Evolutionary conservation across 1,140 invertebrate genomes (phyloP), one percentile per base, ranked within the genome.

Genomic region (Apis laboriosa): DNA sequence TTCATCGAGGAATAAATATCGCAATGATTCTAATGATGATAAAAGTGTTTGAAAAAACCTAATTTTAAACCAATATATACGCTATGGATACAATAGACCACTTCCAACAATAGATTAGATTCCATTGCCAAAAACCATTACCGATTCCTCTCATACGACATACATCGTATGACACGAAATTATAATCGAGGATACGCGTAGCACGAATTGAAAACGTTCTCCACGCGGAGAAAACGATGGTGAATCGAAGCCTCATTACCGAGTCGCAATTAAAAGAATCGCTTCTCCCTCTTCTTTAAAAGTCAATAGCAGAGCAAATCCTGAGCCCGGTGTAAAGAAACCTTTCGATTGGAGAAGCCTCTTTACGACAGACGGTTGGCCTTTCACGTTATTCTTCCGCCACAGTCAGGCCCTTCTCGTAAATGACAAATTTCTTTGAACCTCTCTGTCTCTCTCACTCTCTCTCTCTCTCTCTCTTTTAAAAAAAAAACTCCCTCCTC

Each of bases 261-360:
- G 63, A 51, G 80, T 77, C 73, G 73, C 74, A 77, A 82, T 82
- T 76, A 82, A 82, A 76, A 77, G 80, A 68, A 82, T 82, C 80
- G 80, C 43, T 77, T 21, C 64, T 82, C 74, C 13, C 9, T 73
- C 80, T 82, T 77, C 80, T 82, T 24, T 82, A 82, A 82, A 82
- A 82, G 73, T 82, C 80, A 77, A 82, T 82, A 53, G 80, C 63
- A 82, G 64, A 77, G 73, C 80, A 61, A 77, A 82, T 82, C 73
- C 72, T 17, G 79, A 58, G 53, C 53, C 34, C 51, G 53, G 24
- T 34, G 49, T 67, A 81, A 76, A 81, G 79, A 81, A 81, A 67
- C 61, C 63, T 81, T 81, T 81, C 79, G 73, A 67, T 76, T 53
- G 72, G 73, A 64, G 78, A 74, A 80, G 79, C 53, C 79, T 76